Evolutionary conservation across 2,113 vertebrate genomes (phyloP).

Genomic region (Zonotrichia leucophrys): DNA sequence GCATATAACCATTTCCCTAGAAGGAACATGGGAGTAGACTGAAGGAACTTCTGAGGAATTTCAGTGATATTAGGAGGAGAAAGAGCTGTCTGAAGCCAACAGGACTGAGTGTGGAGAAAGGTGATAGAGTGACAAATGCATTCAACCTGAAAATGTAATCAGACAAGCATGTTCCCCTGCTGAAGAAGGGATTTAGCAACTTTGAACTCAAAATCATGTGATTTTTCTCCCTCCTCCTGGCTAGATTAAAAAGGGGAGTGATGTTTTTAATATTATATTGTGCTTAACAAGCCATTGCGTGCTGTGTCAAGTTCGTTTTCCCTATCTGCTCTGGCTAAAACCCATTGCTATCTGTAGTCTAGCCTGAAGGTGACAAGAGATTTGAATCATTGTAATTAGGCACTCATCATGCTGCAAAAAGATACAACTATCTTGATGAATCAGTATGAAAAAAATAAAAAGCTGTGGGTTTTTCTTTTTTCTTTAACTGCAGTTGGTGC

Average conservation of each 20-base stretch:
- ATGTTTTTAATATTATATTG: slow-evolving; percentile 50
- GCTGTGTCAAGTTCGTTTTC: slow-evolving; percentile 58
- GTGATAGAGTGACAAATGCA: slow-evolving; percentile 38
- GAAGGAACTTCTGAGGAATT: not conserved
- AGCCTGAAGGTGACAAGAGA: slow-evolving; percentile 65
- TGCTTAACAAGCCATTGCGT: slow-evolving; percentile 56
- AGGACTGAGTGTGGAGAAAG: not conserved
- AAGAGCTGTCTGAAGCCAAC: slow-evolving; percentile 7
- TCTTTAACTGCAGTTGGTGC: not conserved
- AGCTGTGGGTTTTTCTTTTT: not conserved
- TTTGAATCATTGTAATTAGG: slow-evolving; percentile 65
- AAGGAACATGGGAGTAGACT: not conserved
- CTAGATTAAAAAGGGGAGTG: slow-evolving; percentile 31
- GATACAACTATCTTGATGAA: slow-evolving; percentile 48
- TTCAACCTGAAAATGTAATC: slow-evolving; percentile 53
- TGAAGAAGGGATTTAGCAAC: slow-evolving; percentile 58
- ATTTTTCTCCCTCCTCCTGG: slow-evolving; percentile 51
- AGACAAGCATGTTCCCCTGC: slow-evolving; percentile 46
- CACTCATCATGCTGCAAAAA: slow-evolving; percentile 51
- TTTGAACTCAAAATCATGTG: slow-evolving; percentile 60
- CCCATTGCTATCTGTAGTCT: slow-evolving; percentile 51
- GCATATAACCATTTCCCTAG: not conserved
- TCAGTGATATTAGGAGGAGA: not conserved
- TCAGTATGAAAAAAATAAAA: not conserved
- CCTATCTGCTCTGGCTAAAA: slow-evolving; percentile 49